Percentiles rank a stretch among this genome's conserved stretches.
Conservation (phyloP, 1,140 invertebrate species). For the Drosophila biarmipes region DNA sequence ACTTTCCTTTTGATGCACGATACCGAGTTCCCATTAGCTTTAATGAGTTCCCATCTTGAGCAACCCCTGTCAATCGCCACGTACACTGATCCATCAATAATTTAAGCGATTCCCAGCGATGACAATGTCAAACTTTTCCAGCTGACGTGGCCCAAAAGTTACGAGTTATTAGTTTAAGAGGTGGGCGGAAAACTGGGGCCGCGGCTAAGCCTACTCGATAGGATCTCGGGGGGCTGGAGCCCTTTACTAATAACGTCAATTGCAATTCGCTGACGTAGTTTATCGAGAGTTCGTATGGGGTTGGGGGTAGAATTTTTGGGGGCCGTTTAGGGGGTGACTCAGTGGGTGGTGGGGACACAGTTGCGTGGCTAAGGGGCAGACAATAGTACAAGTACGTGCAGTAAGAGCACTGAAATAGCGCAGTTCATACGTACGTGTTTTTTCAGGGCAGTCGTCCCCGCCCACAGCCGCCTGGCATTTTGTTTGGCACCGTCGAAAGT, state of each 20-base stretch:
- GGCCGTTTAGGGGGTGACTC: not conserved
- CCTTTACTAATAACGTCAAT: conserved; percentile 24
- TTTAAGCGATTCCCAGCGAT: conserved; percentile 22
- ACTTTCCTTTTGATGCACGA: not conserved
- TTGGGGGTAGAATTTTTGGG: not conserved
- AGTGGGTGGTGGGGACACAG: not conserved
- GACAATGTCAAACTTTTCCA: conserved; percentile 28
- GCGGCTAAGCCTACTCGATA: not conserved
- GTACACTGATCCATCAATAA: conserved; percentile 18
- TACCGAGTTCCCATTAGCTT: not conserved
- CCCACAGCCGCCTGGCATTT: not conserved
- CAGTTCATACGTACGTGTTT: conserved; percentile 32
- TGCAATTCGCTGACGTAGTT: conserved; percentile 24
- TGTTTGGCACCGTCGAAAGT: not conserved
- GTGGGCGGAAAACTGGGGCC: not conserved
- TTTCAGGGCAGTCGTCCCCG: conserved; percentile 13
- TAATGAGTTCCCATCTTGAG: not conserved
- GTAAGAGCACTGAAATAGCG: conserved; percentile 10
- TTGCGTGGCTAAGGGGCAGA: conserved; percentile 4
- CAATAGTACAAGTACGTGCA: conserved; percentile 19
- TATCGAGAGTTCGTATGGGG: conserved; percentile 15
- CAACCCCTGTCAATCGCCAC: conserved; percentile 12
- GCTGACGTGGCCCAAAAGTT: conserved; percentile 35
- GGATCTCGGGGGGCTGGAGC: conserved; percentile 4
- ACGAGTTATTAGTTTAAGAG: conserved; percentile 8